Base-by-base conservation (phyloP, 2,888 invertebrate genomes). In the Apamea anceps region DNA sequence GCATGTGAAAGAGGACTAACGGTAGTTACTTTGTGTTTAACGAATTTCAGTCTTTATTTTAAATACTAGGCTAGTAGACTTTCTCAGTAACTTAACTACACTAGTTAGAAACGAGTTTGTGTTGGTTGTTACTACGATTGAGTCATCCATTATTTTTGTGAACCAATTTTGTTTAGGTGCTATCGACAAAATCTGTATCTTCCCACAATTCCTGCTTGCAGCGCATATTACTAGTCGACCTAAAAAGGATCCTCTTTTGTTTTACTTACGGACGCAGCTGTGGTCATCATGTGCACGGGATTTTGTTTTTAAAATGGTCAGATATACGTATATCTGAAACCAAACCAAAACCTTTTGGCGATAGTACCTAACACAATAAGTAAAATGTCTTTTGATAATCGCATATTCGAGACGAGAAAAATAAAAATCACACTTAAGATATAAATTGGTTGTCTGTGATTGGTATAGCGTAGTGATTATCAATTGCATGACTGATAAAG, bases 1-100 rank as follows among this genome's bases (percentile, higher is more conserved):
- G 18, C 25, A 1, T 48, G 32, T 48, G 32, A 32, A 70, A 73
- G 45, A 28, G 21, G 28, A 13, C 13, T 25, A 70, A 25, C 28
- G 3, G 10, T 73, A 77, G 48, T 77, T 51, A 75, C 48, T 51
- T 63, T 63, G 42, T 54, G 77, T 77, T 77, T 8, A 32, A 32
- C 32, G 2, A 62, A 37, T 37, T 57, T 21, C 4, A 70, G 37
- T 72, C 66, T 42, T 65, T 72, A 72, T 42, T 65, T 72, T 72
- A 21, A 66, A 8, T 37, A 54, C 71, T 25, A 42, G n/a, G 71
- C 12, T 37, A n/a, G 37, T 37, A 72, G 37, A 42, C 37, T 37
- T 21, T 62, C 37, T 63, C 37, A 72, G 71, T 72, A 72, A 25
- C 18, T 37, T 72, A 37, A 12, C 6, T 10, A 18, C 1, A 60